Base-by-base conservation (phyloP, 2,888 invertebrate species). In the Macaria notata region DNA sequence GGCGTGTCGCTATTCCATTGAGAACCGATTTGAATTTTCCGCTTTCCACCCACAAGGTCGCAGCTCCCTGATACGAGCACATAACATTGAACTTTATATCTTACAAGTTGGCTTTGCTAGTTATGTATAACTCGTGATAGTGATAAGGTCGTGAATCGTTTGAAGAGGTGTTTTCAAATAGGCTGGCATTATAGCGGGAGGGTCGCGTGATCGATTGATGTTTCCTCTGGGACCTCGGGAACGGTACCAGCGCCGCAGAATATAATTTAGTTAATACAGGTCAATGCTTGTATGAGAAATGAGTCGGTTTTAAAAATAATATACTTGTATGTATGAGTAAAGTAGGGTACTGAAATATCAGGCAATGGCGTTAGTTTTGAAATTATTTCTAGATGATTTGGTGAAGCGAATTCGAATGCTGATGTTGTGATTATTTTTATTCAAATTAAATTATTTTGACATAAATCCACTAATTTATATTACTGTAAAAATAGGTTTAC, bases 181-280 rank as follows among this genome's bases (percentile, higher is more conserved):
- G 4, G 8, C 33, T 36, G 33, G 33, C 33, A 36, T 36, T 19
- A 19, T 19, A 41, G 46, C 31, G 7, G 9, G 31, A 46, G 44
- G 36, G 38, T 31, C 50, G 43, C 45, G 46, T 41, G 9, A 49
- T 58, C 51, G 55, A 64, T 52, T 45, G 53, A 58, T 60, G 54
- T 49, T 62, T 59, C 64, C 62, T 59, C 41, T 62, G 59, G 64
- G 62, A 59, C 36, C 54, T 46, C 49, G 36, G 30, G 53, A 47
- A 43, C 46, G 49, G 36, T 49, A 42, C 31, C 31, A 36, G 52
- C 36, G 31, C 41, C 41, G 4, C 33, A 36, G 33, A 36, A 36
- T 36, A 19, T 1, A 36, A 7, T 3, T 1, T 36, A 36, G 1
- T 4, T 36, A 36, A 1, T 36, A 29, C 6, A 39, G 49, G 41